phyloP scores from a whole-genome alignment of 2,113 vertebrate genomes.

The Syrmaticus mikado region DNA sequence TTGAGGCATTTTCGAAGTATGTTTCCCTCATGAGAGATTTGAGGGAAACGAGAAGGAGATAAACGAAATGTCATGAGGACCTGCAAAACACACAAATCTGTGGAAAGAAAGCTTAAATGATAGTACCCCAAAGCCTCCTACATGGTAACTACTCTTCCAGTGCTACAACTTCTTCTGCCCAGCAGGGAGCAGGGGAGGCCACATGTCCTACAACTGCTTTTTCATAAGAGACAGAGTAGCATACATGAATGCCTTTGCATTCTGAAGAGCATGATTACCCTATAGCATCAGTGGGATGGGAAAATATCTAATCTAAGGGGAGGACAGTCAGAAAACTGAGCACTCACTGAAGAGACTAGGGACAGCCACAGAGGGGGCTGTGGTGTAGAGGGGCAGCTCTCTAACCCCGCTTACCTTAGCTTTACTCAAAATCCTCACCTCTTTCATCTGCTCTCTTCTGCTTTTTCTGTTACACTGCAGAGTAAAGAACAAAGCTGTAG shows the following conservation, averaged over 20 bases:
- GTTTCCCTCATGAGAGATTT: background rate
- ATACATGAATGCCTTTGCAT: background rate
- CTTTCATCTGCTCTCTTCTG: background rate
- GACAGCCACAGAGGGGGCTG: fast-evolving
- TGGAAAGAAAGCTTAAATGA: background rate
- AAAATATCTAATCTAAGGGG: background rate
- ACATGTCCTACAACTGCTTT: fast-evolving
- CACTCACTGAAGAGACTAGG: background rate
- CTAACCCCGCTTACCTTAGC: background rate
- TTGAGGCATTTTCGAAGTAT: background rate
- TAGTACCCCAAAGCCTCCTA: background rate
- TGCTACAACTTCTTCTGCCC: background rate
- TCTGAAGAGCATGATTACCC: background rate
- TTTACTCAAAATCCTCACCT: background rate
- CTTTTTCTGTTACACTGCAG: background rate
- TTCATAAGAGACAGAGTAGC: background rate
- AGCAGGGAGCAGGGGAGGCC: background rate
- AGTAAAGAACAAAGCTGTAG: background rate
- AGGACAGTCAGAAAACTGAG: background rate
- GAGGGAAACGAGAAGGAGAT: background rate
- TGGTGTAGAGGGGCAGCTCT: fast-evolving
- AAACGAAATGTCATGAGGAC: fast-evolving
- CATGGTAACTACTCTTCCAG: background rate
- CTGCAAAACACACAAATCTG: background rate
- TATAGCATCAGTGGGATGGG: background rate